Base-by-base conservation (phyloP, 2,888 invertebrate genomes). In the Caenorhabditis japonica region DNA sequence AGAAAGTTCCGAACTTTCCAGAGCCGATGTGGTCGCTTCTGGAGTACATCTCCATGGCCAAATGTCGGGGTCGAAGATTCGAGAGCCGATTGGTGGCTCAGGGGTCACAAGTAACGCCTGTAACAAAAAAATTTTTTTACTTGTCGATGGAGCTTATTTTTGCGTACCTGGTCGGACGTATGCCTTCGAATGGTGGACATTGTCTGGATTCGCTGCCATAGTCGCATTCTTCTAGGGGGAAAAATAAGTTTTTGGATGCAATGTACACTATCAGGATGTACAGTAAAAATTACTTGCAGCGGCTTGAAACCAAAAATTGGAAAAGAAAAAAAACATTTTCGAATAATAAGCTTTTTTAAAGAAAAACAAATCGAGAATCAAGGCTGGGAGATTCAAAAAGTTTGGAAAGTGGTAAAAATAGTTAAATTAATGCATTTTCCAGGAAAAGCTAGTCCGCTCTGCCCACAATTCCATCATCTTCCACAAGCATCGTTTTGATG, bases 401-500 rank as follows among this genome's bases (percentile, higher is more conserved):
- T 53, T 39, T 39, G 0, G 43, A 49, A 30, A 49, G 33, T 33
- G 27, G 19, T n/a, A 10, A 21, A 51, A 30, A 30, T 8, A 36
- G 19, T n/a, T 12, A 30, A n/a, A 8, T 17, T 1, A 13, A 17
- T 51, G 12, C 21, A 19, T 47, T 8, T 12, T 25, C 27, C n/a
- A n/a, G n/a, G n/a, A 13, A 17, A 5, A 13, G 1, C 46, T 41
- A 8, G 4, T 5, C 30, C 27, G 49, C 43, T 19, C 52, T 23
- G 10, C 56, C 64, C 10, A 64, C 39, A 17, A 64, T 38, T 19
- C 64, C 64, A 23, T 64, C 64, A 21, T 64, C 64, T 30, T 64
- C 64, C 10, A 39, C 13, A 4, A 64, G 21, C 21, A 19, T 13
- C 15, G 4, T 13, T 13, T 39, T 39, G 39, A 15, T 13, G n/a